Conservation (phyloP, 2,113 vertebrate genomes). For the Thalassarche chlororhynchos region DNA sequence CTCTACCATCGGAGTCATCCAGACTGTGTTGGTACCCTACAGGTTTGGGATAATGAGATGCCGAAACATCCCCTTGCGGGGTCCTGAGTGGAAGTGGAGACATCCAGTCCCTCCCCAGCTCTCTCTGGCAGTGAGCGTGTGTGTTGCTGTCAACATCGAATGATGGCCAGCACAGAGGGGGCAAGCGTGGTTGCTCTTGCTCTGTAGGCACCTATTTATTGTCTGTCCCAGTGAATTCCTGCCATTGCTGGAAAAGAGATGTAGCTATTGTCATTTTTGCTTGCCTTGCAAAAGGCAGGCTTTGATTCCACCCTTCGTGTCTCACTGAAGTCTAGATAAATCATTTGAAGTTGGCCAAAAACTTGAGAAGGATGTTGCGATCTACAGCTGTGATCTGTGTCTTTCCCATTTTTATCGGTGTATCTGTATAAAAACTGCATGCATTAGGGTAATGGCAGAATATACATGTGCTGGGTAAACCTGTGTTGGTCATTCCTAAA, state of each 20-base stretch:
- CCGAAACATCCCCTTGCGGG: fast-evolving
- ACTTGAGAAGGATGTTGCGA: neutral
- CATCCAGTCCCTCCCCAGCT: neutral
- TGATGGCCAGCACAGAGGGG: neutral
- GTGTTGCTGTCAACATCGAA: neutral
- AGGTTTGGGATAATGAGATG: neutral
- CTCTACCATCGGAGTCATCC: too few species aligned
- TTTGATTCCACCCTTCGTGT: neutral
- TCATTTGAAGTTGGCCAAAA: neutral
- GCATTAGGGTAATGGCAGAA: neutral
- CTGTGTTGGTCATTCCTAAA: neutral
- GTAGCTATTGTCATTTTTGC: neutral
- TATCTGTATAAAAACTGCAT: neutral
- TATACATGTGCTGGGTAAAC: neutral
- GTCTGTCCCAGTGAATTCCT: neutral
- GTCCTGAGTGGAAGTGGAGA: neutral
- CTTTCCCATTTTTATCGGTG: neutral
- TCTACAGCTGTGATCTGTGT: neutral
- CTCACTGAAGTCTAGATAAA: neutral
- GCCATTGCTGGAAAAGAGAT: neutral
- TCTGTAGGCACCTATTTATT: neutral
- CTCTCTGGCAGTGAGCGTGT: neutral
- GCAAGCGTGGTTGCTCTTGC: neutral
- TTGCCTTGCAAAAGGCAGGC: neutral
- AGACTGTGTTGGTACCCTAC: neutral